A percentile compares a stretch with the other conserved stretches of the same genome.
Conservation (phyloP, 2,113 vertebrate species). For the Corythoichthys haematopterus region DNA sequence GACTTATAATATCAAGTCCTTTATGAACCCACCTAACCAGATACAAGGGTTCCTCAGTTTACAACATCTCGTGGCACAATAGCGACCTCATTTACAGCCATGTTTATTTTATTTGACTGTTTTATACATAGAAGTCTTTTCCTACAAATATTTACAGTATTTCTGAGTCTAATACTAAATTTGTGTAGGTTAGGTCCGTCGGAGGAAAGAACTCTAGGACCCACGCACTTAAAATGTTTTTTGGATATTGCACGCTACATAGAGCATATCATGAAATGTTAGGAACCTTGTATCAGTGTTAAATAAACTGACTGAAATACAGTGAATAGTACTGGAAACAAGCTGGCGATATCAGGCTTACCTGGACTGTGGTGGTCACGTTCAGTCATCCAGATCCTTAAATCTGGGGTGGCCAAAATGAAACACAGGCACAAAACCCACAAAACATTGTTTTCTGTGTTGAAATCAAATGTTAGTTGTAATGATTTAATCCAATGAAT, state of each 20-base stretch:
- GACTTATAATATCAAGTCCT: neutral
- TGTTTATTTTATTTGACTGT: neutral
- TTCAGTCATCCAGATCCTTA: neutral
- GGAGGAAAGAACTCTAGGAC: neutral
- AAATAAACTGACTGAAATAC: neutral
- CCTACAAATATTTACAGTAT: neutral
- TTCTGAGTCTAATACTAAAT: neutral
- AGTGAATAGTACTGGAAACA: neutral
- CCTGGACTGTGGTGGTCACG: neutral
- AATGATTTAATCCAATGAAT: slow-evolving; percentile 16
- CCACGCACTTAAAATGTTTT: slow-evolving; percentile 7
- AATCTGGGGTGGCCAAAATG: slow-evolving; percentile 26
- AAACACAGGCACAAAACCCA: slow-evolving; percentile 12
- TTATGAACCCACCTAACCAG: neutral
- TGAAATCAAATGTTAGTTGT: slow-evolving; percentile 1
- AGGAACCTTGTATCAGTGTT: neutral
- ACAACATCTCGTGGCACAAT: neutral
- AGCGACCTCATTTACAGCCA: neutral
- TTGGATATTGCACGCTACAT: neutral
- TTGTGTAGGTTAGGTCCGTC: neutral
- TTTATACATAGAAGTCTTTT: neutral
- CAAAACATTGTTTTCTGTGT: neutral
- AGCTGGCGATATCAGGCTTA: neutral
- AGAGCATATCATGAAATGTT: neutral
- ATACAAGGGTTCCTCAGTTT: neutral